A percentile compares a stretch with the other conserved stretches of the same genome.
Conservation (phyloP, 1,140 invertebrate genomes). For the Dendrolimus kikuchii region DNA sequence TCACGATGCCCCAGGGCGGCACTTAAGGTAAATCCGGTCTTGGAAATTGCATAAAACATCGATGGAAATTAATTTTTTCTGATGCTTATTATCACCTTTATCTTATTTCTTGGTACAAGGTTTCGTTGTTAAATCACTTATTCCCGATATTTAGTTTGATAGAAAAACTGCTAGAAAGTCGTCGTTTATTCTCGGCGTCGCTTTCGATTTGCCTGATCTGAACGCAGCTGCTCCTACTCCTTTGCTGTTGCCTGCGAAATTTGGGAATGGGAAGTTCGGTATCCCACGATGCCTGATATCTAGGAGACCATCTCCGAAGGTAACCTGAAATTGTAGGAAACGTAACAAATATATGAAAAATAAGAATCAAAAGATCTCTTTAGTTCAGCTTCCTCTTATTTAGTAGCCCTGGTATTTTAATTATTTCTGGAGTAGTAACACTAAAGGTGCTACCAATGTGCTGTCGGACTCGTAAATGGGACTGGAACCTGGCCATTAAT, state of each 20-base stretch:
- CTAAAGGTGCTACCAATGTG: no score
- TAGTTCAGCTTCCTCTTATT: no score
- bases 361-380: no score
- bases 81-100: no score
- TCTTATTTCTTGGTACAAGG: slow-evolving; percentile 2
- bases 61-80: no score
- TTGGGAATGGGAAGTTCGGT: slow-evolving; percentile 46
- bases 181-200: slow-evolving; percentile 19
- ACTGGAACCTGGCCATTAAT: no score
- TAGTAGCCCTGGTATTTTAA: no score
- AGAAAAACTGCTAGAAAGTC: slow-evolving; percentile 49
- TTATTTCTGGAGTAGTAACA: no score
- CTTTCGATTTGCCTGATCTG: slow-evolving; percentile 21
- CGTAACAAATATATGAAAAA: neutral
- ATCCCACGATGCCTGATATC: slow-evolving; percentile 50
- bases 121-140: neutral
- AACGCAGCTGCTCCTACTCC: slow-evolving; percentile 43
- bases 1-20: no score
- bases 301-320: slow-evolving; percentile 43
- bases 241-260: slow-evolving; percentile 35
- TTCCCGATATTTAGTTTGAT: slow-evolving; percentile 25
- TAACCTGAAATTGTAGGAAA: slow-evolving; percentile 28
- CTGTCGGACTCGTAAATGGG: no score
- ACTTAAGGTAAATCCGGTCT: no score
- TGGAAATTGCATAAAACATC: no score